Evolutionary conservation across 2,113 vertebrate genomes (phyloP).

Genomic region (Cercopithecus mona): DNA sequence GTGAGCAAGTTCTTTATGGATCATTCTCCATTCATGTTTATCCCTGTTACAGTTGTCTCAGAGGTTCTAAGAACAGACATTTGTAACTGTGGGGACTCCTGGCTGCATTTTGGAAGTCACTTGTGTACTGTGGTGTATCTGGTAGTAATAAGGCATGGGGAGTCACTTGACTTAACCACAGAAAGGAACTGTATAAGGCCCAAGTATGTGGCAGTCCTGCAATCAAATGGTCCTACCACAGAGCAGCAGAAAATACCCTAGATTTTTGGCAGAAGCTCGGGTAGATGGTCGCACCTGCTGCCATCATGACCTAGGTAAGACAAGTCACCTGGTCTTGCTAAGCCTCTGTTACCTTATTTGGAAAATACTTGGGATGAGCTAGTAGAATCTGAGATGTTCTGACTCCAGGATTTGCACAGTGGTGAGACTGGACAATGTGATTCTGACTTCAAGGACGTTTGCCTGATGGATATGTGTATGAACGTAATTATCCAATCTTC

Average conservation of each 20-base stretch:
- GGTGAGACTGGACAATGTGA: background rate
- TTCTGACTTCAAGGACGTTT: background rate
- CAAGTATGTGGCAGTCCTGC: background rate
- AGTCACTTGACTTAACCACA: background rate
- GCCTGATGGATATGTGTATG: background rate
- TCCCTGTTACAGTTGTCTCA: background rate
- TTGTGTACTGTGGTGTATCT: background rate
- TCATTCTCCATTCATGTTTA: background rate
- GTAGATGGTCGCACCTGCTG: background rate
- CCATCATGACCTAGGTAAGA: background rate
- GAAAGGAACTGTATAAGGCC: rapidly evolving
- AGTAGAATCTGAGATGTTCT: background rate
- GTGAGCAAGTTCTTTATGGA: background rate
- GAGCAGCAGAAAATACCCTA: background rate
- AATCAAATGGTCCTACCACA: background rate
- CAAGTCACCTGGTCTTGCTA: background rate
- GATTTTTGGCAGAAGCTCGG: background rate
- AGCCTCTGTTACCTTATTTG: background rate
- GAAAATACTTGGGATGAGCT: background rate
- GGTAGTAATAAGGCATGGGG: no score
- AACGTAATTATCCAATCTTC: background rate
- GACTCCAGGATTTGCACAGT: background rate
- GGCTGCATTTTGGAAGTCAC: background rate
- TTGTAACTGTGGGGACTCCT: background rate
- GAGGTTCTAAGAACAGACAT: background rate